A percentile compares a stretch with the other conserved stretches of the same genome.
These are phyloP conservation scores for Rhyacophila brunnea DNA, from an alignment of 1,140 invertebrate genomes.

Conservation along the genomic window DNA sequence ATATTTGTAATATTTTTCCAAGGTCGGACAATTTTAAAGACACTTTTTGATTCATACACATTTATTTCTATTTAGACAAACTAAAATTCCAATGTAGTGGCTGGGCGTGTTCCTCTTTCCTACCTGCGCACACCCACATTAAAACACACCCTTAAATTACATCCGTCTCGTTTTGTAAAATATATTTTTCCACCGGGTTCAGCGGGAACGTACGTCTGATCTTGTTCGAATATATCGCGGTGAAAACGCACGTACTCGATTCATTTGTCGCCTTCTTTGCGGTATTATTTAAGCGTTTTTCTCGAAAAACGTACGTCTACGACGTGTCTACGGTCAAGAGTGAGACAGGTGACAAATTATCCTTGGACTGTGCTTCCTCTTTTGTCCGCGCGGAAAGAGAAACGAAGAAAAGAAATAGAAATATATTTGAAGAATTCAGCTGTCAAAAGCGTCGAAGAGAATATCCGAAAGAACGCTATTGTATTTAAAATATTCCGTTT, in stretches of 20 bases:
- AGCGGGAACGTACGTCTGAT: constrained; percentile 16
- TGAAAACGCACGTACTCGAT: constrained; percentile 7
- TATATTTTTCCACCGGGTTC: background rate
- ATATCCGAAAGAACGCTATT: constrained; percentile 17
- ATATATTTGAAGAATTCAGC: constrained; percentile 21
- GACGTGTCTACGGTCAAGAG: background rate
- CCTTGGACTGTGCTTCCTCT: constrained; percentile 13
- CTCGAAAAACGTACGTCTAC: constrained; percentile 10
- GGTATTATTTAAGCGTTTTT: constrained; percentile 17
- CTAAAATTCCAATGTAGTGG: background rate
- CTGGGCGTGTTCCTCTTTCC: constrained; percentile 21
- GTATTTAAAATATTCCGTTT: constrained; percentile 21
- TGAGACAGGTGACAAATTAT: constrained; percentile 22
- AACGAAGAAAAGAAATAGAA: constrained; percentile 15
- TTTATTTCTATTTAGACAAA: background rate
- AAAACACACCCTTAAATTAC: constrained; percentile 10
- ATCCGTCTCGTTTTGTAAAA: constrained; percentile 15
- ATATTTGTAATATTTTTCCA: background rate
- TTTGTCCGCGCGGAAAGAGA: constrained; percentile 6
- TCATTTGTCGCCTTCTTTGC: constrained; percentile 11
- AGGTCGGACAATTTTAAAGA: constrained; percentile 11
- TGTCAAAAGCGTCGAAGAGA: constrained; percentile 14
- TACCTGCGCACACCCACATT: constrained; percentile 15
- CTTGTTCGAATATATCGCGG: background rate
- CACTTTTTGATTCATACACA: background rate